A percentile compares a stretch with the other conserved stretches of the same genome.
Evolutionary conservation across 2,113 vertebrate species (phyloP).

Genomic region (Amphiprion ocellaris): DNA sequence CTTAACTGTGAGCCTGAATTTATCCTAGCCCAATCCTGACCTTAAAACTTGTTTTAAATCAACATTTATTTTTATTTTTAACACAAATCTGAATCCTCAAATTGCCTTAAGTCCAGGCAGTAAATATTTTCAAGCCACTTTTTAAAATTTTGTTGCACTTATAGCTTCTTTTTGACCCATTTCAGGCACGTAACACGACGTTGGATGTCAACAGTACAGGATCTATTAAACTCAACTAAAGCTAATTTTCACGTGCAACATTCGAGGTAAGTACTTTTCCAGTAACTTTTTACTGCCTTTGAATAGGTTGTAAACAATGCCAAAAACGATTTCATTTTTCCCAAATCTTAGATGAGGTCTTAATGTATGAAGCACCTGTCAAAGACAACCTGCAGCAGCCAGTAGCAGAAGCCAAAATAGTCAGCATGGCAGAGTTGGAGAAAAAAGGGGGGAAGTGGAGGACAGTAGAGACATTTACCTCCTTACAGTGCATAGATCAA

Average conservation of each 20-base stretch:
- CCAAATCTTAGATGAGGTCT: conserved; percentile 8
- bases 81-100: too few species aligned
- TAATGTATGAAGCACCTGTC: neutral
- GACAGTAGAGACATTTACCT: conserved; percentile 85
- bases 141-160: neutral
- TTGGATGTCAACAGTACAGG: too few species aligned
- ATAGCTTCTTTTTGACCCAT: neutral
- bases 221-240: too few species aligned
- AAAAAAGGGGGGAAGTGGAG: conserved; percentile 57
- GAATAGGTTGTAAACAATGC: neutral
- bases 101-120: neutral
- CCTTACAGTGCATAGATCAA: conserved; percentile 99
- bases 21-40: neutral
- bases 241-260: too few species aligned
- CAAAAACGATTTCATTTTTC: neutral
- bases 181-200: too few species aligned
- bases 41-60: neutral
- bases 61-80: neutral
- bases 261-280: neutral
- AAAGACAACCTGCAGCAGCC: conserved; percentile 63
- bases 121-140: neutral
- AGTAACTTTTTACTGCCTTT: neutral
- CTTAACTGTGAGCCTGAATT: neutral
- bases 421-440: conserved; percentile 58
- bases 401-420: conserved; percentile 61